These are phyloP conservation scores for Brachionus rubens DNA, from an alignment of 1,140 invertebrate genomes.

Conservation along the genomic window DNA sequence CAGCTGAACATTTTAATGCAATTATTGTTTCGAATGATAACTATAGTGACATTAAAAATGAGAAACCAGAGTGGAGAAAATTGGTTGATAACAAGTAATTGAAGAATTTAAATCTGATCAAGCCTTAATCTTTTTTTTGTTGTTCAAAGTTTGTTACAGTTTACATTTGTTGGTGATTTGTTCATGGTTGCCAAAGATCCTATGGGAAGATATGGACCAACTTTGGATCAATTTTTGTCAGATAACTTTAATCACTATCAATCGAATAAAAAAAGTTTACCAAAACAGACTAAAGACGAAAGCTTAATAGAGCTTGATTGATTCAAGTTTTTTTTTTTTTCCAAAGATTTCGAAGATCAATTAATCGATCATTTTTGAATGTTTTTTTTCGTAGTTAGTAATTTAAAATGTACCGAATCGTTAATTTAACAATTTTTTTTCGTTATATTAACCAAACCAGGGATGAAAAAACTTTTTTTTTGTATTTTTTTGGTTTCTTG, in stretches of 20 bases:
- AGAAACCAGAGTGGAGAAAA: neutral
- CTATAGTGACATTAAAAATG: neutral
- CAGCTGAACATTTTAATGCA: neutral
- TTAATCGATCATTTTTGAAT: too few relatives aligned
- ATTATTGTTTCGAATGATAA: conserved; percentile 40
- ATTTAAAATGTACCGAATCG: too few relatives aligned
- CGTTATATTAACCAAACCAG: too few relatives aligned
- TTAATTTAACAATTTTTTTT: too few relatives aligned
- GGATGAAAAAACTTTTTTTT: too few relatives aligned
- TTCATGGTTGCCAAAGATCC: conserved; percentile 98
- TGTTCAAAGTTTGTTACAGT: conserved; percentile 50
- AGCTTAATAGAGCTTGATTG: too few relatives aligned
- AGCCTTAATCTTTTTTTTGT: neutral
- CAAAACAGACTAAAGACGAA: too few relatives aligned
- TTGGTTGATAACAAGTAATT: conserved; percentile 9
- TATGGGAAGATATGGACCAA: conserved; percentile 80
- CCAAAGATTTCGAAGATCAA: too few relatives aligned
- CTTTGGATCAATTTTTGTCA: conserved; percentile 78
- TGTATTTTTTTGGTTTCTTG: too few relatives aligned
- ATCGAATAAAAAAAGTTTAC: too few relatives aligned
- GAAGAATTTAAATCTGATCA: neutral
- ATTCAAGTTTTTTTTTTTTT: too few relatives aligned
- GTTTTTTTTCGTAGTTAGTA: too few relatives aligned
- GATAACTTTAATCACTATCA: neutral
- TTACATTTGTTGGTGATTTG: conserved; percentile 56